These are phyloP conservation scores for Eumacrocentrus americanus DNA, from an alignment of 2,888 invertebrate genomes.

Conservation along the genomic window DNA sequence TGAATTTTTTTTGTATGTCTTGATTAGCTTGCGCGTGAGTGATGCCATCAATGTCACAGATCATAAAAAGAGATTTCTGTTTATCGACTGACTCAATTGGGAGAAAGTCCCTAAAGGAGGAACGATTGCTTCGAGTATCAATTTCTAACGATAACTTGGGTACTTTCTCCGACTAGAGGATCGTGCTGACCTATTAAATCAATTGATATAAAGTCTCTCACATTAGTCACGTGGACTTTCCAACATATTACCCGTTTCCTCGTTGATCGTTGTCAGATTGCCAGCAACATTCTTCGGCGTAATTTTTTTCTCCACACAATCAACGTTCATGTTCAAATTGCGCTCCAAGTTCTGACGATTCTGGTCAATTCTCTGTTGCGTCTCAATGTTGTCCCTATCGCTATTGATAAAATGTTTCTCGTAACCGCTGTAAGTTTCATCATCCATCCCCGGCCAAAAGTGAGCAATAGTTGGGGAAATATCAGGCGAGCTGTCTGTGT, in stretches of 20 bases:
- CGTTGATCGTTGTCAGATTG: slow-evolving; percentile 50
- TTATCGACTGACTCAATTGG: slow-evolving; percentile 18
- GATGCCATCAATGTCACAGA: slow-evolving; percentile 17
- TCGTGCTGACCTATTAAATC: slow-evolving; percentile 32
- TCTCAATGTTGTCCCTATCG: slow-evolving; percentile 39
- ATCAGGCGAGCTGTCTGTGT: slow-evolving; percentile 49
- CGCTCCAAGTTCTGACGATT: slow-evolving; percentile 44
- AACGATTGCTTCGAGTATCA: neutral
- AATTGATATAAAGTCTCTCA: slow-evolving; percentile 9
- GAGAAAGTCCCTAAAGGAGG: slow-evolving; percentile 2
- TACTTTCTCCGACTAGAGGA: slow-evolving; percentile 38
- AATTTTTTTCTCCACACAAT: slow-evolving; percentile 29
- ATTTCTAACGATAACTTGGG: neutral
- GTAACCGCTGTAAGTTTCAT: slow-evolving; percentile 35
- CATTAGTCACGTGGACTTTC: slow-evolving; percentile 46
- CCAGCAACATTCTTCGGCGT: slow-evolving; percentile 34
- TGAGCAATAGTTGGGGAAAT: slow-evolving; percentile 46
- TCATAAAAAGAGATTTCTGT: slow-evolving; percentile 4
- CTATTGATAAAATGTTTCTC: slow-evolving; percentile 44
- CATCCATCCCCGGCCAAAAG: slow-evolving; percentile 43
- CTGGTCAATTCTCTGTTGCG: slow-evolving; percentile 42
- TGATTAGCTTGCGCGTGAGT: neutral
- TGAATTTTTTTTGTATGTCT: neutral
- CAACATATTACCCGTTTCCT: slow-evolving; percentile 43
- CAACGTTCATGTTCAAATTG: slow-evolving; percentile 35